phyloP scores from a whole-genome alignment of 2,888 invertebrate genomes.

The Neoscelio sp. region DNA sequence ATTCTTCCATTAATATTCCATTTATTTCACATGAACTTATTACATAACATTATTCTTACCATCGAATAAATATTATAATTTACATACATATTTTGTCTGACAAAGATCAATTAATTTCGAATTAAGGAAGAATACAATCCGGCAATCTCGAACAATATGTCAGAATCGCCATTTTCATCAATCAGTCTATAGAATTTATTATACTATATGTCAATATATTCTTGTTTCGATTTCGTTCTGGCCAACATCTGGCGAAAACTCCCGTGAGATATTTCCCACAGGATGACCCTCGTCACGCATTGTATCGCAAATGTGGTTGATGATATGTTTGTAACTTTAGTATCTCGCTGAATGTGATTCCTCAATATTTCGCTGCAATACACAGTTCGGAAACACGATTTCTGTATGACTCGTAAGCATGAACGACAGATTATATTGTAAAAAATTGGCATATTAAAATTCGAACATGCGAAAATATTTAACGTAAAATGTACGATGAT shows the following conservation, averaged over 20 bases:
- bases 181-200: slow-evolving; percentile 4
- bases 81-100: too few species aligned
- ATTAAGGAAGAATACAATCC: not conserved
- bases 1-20: too few species aligned
- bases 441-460: not conserved
- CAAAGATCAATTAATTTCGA: too few species aligned
- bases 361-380: slow-evolving; percentile 7
- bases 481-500: too few species aligned
- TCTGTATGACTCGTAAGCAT: not conserved
- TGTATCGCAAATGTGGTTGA: slow-evolving; percentile 22
- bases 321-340: slow-evolving; percentile 38
- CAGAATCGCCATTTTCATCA: slow-evolving; percentile 6
- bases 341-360: slow-evolving; percentile 22
- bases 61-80: too few species aligned
- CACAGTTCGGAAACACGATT: not conserved
- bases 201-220: slow-evolving; percentile 11
- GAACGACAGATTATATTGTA: slow-evolving; percentile 1
- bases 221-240: slow-evolving; percentile 29
- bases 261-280: slow-evolving; percentile 33
- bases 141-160: not conserved
- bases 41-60: too few species aligned
- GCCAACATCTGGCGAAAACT: slow-evolving; percentile 32
- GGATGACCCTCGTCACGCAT: slow-evolving; percentile 47
- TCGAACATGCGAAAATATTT: too few species aligned
- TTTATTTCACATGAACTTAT: too few species aligned